Evolutionary conservation across 2,797 vertebrate genomes (phyloP), one percentile per base, ranked within the genome.

Genomic region (Bradypodion ventrale): DNA sequence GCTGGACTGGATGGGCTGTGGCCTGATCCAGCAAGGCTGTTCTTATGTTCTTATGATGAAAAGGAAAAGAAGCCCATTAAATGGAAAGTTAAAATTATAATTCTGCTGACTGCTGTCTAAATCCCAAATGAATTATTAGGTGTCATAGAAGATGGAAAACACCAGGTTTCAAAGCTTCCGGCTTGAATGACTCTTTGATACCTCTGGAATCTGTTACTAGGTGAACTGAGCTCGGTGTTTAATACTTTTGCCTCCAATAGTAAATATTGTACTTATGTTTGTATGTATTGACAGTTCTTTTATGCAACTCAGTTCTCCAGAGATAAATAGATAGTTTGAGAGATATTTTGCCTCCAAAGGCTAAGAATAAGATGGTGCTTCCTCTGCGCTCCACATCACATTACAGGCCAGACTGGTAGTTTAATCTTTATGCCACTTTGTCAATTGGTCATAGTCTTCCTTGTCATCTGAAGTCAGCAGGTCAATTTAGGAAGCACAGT

Each of bases 51-150:
- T n/a, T n/a, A n/a, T n/a, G 84, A 78, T n/a, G 21, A 87, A 79
- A 65, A 90, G 70, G 77, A 86, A 85, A 87, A 89, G 75, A 86
- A 86, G 60, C 4, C 3, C 0, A 0, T 86, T 90, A 88, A 66
- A 66, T 84, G 40, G 68, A 85, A 90, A 85, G 62, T 66, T 63
- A 75, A 86, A 2, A 15, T 49, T 66, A 46, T 74, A 63, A 35
- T 83, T 80, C 80, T 19, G 73, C 8, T 74, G 19, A 59, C 5
- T 65, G 40, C 69, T 78, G 4, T 72, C 84, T 82, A 80, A 89
- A 59, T 56, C 40, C 60, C 19, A 42, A 76, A 80, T 70, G 66
- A 76, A 76, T 37, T n/a, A 84, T 29, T 59, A 25, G 21, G 12
- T 42, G 66, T 52, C 52, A 49, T 65, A 78, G 49, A 83, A 90